These are phyloP conservation scores for Ahaetulla prasina DNA, from an alignment of 2,113 vertebrate species.

Conservation along the genomic window DNA sequence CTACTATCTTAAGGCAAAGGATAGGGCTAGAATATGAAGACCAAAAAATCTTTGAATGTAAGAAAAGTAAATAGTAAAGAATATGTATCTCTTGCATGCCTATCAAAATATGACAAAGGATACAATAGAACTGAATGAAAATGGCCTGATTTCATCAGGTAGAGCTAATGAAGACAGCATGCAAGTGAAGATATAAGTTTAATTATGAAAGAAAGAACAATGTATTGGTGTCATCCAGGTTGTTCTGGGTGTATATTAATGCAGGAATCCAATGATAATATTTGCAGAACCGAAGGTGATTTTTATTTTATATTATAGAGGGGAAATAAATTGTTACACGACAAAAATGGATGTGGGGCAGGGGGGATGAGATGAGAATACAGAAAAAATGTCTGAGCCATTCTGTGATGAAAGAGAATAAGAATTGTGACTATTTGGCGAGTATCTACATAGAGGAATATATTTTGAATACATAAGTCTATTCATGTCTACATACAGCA, in stretches of 20 bases:
- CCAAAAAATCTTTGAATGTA: background rate
- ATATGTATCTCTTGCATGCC: background rate
- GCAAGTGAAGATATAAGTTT: background rate
- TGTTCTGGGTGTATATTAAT: background rate
- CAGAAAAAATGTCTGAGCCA: background rate
- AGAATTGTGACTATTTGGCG: background rate
- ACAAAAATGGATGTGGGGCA: background rate
- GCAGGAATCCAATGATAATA: background rate
- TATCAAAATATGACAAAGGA: background rate
- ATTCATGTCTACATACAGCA: background rate
- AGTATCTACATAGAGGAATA: background rate
- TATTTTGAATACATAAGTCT: background rate
- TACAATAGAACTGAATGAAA: background rate
- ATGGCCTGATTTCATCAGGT: background rate
- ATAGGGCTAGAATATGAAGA: background rate
- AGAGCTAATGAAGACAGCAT: background rate
- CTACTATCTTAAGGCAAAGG: background rate
- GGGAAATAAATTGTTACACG: background rate
- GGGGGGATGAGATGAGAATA: background rate
- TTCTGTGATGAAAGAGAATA: background rate
- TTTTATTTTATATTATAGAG: background rate
- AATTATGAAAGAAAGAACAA: background rate
- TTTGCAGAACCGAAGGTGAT: background rate
- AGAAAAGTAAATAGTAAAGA: background rate
- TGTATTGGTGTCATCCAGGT: background rate